Base-by-base conservation (phyloP, 2,797 vertebrate genomes). In the Pempheris klunzingeri region DNA sequence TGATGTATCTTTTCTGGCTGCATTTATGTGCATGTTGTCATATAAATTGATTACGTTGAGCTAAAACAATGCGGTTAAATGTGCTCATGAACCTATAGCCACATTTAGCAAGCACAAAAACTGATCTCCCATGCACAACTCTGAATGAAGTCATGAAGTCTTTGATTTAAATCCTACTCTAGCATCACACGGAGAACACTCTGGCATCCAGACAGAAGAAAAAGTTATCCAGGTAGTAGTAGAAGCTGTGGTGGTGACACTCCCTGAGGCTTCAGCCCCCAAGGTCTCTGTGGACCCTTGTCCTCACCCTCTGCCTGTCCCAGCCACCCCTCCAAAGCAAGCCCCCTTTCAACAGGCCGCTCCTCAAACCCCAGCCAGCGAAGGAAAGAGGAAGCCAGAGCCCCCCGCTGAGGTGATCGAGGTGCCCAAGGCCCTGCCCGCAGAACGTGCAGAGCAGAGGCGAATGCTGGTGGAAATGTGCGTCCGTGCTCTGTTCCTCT, bases 401-500 rank as follows among this genome's bases (percentile, higher is more conserved):
- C 85, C 90, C 0, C 81, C 87, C 0, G 85, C 84, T 0, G 97
- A 98, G 63, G 84, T 88, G 0, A 76, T 91, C 0, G 96, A 96
- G 57, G 96, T 98, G 32, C 97, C 97, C 3, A 96, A 93, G 61
- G 93, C 94, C 2, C 94, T 99, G 47, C 98, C 98, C 0, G 34
- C 92, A 0, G 97, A 96, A 0, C 90, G 85, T 0, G 92, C 83
- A 18, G 98, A 98, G 32, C 98, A 98, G 93, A 95, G 95, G 18
- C 94, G 93, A 60, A 94, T 97, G 87, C 95, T 99, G 82, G 96
- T 97, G 0, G 97, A 99, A 41, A 96, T 97, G 93, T 99, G 97
- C 13, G 91, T 97, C 8, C 80, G 95, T 2, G 93, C 96, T 17
- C 96, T 99, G 74, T 98, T 94, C 85, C 93, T 98, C 60, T 99